These are phyloP conservation scores for Streblospio benedicti DNA, from an alignment of 1,140 invertebrate species.

Conservation along the genomic window DNA sequence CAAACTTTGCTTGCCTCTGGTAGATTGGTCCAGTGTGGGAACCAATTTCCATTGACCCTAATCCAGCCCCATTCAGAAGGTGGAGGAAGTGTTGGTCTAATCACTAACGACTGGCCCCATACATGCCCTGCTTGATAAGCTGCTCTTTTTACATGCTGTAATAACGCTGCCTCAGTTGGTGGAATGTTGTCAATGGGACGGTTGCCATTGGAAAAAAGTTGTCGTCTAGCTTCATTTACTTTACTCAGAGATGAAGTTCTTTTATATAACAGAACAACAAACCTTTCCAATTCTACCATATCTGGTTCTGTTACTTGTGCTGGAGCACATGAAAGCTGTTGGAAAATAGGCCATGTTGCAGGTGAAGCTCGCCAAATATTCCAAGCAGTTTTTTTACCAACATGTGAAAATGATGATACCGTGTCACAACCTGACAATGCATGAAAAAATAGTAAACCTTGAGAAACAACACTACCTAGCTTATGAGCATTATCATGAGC, in stretches of 20 bases:
- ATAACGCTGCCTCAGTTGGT: conserved; percentile 10
- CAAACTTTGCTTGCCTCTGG: conserved; percentile 13
- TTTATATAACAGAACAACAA: background rate
- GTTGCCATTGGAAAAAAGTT: background rate
- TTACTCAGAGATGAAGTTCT: background rate
- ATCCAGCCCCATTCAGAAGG: conserved; percentile 10
- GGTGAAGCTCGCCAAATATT: too few species aligned
- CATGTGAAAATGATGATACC: too few species aligned
- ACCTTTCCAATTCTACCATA: too few species aligned
- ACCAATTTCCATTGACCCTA: background rate
- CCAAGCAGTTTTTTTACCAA: too few species aligned
- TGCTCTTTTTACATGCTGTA: conserved; percentile 15
- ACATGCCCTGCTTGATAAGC: conserved; percentile 15
- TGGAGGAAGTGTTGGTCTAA: conserved; percentile 11
- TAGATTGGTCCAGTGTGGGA: background rate
- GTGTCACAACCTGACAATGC: too few species aligned
- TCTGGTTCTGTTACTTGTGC: too few species aligned
- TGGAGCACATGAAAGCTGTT: too few species aligned
- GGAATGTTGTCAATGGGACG: background rate
- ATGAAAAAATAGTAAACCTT: too few species aligned
- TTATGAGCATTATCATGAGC: too few species aligned
- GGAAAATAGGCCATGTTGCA: too few species aligned
- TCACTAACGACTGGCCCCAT: conserved; percentile 14
- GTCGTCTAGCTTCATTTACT: background rate
- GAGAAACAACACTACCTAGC: too few species aligned